phyloP scores from a whole-genome alignment of 2,888 invertebrate species.

The Erpobdella octoculata region DNA sequence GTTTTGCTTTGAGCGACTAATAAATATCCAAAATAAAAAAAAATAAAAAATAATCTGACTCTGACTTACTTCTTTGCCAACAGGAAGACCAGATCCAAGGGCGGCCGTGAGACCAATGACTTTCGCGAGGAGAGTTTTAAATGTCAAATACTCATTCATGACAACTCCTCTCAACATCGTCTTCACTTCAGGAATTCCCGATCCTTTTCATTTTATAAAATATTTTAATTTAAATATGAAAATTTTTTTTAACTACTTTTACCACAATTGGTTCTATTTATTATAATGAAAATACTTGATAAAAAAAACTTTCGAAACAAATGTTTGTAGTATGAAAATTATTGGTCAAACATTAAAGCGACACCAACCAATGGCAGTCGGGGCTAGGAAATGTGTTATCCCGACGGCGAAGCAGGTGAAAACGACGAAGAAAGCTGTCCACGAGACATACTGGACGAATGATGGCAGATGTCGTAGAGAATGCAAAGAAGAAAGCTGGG shows the following conservation, averaged over 20 bases:
- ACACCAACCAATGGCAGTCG: slow-evolving; percentile 79
- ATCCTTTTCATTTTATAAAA: slow-evolving; percentile 59
- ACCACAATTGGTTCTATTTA: not conserved
- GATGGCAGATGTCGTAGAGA: not conserved
- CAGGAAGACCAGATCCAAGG: slow-evolving; percentile 86
- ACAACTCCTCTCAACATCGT: slow-evolving; percentile 88
- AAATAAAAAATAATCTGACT: too few relatives aligned
- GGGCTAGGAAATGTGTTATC: slow-evolving; percentile 89
- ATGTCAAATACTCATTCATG: slow-evolving; percentile 90
- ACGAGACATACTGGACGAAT: slow-evolving; percentile 72
- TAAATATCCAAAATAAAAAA: too few relatives aligned
- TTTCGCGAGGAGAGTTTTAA: slow-evolving; percentile 86
- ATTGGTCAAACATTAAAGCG: too few relatives aligned
- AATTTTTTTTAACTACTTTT: not conserved
- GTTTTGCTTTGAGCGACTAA: too few relatives aligned
- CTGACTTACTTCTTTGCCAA: slow-evolving; percentile 78
- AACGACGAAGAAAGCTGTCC: slow-evolving; percentile 83
- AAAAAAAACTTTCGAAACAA: not conserved
- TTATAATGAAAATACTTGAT: not conserved
- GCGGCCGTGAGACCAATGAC: slow-evolving; percentile 83
- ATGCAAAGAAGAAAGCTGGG: not conserved
- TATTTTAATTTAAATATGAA: not conserved
- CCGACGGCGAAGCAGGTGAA: slow-evolving; percentile 89
- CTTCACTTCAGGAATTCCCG: slow-evolving; percentile 98
- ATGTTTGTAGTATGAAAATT: too few relatives aligned